Evolutionary conservation across 2,888 invertebrate genomes (phyloP), one percentile per base, ranked within the genome.

Genomic region (Mystacides longicornis): DNA sequence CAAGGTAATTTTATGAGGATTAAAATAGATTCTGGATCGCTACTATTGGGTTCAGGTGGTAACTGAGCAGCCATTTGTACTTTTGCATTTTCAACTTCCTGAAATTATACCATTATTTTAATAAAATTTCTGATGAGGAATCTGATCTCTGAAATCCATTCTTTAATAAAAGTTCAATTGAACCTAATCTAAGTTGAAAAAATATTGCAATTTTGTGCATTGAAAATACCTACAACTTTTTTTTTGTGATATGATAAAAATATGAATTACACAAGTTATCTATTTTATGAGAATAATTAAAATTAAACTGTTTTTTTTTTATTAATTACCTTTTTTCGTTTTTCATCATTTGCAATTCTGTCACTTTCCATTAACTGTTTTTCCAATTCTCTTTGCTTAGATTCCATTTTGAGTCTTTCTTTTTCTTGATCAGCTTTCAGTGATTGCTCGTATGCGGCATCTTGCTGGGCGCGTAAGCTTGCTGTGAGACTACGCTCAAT

Each of bases 351-450:
- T 19, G 77, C 77, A 53, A 73, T 72, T 14, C 71, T 65, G 27
- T 63, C 71, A 68, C 56, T 75, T 73, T 64, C 77, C 69, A 66
- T 77, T 70, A 65, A 75, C 71, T 63, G 75, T 73, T 73, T 71
- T 63, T 75, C 71, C 42, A 75, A 76, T 7, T 72, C 71, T 18
- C 78, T 81, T 58, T 77, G 75, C 2, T 74, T 71, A 63, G 82
- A 82, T 60, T 82, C 80, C 63, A 81, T 80, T 33, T 83, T 80
- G 49, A 77, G 76, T 1, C 89, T 79, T 69, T 96, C 96, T 73
- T 97, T 97, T 71, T 95, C 94, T 70, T 95, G 94, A 72, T 98
- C 97, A 0, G 93, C 93, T 42, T 85, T 80, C 42, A 97, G 74
- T 3, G 95, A 95, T 70, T 90, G 90, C 68, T 88, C 81, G 68